phyloP scores from a whole-genome alignment of 2,888 invertebrate genomes.

The Scrobipalpa costella region DNA sequence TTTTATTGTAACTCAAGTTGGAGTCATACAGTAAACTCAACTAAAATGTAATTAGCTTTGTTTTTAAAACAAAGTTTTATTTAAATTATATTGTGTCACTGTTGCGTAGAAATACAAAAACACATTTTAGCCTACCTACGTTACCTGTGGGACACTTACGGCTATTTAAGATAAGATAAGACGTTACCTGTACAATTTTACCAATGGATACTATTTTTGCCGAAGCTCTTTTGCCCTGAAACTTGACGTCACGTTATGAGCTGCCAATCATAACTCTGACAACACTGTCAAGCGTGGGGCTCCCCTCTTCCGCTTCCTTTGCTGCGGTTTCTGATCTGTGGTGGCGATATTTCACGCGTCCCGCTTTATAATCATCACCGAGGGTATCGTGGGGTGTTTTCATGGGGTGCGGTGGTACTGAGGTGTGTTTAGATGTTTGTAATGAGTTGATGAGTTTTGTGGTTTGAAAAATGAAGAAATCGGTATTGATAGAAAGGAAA shows the following conservation, averaged over 20 bases:
- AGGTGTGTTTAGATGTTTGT: background rate
- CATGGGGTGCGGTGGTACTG: conserved; percentile 16
- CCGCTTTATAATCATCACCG: conserved; percentile 46
- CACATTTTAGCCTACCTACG: too few species aligned
- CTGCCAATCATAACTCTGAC: background rate
- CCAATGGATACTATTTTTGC: background rate
- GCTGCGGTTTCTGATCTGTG: conserved; percentile 12
- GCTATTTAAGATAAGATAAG: too few species aligned
- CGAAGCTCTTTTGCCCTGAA: background rate
- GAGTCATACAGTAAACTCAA: too few species aligned
- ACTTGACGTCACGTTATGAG: background rate
- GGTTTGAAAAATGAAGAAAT: background rate
- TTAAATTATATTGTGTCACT: too few species aligned
- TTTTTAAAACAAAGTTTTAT: too few species aligned
- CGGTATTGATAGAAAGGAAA: too few species aligned
- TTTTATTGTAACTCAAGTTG: too few species aligned
- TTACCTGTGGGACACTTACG: too few species aligned
- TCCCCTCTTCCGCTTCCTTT: too few species aligned
- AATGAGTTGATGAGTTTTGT: background rate
- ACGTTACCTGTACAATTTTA: background rate
- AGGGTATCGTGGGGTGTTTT: conserved; percentile 33
- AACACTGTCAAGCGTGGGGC: background rate
- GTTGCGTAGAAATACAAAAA: too few species aligned
- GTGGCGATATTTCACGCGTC: conserved; percentile 55
- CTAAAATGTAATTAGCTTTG: too few species aligned